These are phyloP conservation scores for Gymnosoma rotundatum DNA, from an alignment of 2,888 invertebrate genomes.

Conservation along the genomic window DNA sequence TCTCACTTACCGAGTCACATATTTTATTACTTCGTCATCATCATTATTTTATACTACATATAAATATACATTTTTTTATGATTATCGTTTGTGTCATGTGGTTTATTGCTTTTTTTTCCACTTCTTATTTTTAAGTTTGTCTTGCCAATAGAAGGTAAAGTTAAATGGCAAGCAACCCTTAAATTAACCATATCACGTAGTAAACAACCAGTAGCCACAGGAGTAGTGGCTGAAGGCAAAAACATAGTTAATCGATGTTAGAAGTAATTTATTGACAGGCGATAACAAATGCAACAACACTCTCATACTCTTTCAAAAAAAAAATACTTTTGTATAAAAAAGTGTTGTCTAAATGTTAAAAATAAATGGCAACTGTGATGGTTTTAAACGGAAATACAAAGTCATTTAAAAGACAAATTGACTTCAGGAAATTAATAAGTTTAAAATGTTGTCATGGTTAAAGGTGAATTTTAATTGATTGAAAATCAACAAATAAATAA, in stretches of 20 bases:
- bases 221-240: conserved; percentile 33
- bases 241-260: conserved; percentile 66
- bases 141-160: conserved; percentile 49
- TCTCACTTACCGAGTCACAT: conserved; percentile 32
- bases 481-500: background rate
- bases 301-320: background rate
- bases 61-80: conserved; percentile 2
- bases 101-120: conserved; percentile 19
- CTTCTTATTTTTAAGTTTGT: conserved; percentile 12
- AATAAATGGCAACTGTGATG: conserved; percentile 8
- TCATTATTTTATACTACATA: conserved; percentile 28
- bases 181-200: conserved; percentile 70
- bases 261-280: conserved; percentile 68
- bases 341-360: conserved; percentile 14
- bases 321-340: background rate
- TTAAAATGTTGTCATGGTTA: background rate
- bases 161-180: conserved; percentile 66
- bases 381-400: conserved; percentile 29
- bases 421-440: background rate
- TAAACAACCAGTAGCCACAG: conserved; percentile 22
- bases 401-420: conserved; percentile 38
- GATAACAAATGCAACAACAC: conserved; percentile 44
- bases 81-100: conserved; percentile 63
- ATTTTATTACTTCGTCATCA: conserved; percentile 46
- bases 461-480: background rate